Conservation (phyloP, 2,113 vertebrate species). For the Anoura caudifer region DNA sequence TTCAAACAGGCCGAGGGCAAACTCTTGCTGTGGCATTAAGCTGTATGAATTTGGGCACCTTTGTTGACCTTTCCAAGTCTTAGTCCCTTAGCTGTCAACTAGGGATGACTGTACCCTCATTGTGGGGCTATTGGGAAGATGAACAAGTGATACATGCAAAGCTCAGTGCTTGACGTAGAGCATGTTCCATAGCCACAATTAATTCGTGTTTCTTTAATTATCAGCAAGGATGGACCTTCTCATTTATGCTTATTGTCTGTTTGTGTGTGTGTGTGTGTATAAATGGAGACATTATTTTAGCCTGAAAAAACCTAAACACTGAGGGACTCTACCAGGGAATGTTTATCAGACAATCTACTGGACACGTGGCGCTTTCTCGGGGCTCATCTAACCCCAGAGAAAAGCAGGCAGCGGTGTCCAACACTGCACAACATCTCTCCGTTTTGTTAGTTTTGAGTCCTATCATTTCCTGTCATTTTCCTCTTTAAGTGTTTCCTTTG, state of each 20-base stretch:
- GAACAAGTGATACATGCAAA: background rate
- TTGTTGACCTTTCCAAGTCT: background rate
- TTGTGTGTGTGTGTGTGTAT: background rate
- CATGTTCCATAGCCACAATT: background rate
- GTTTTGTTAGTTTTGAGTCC: background rate
- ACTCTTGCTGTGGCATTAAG: background rate
- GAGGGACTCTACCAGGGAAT: background rate
- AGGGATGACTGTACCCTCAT: background rate
- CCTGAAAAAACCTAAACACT: background rate
- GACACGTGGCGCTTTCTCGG: background rate
- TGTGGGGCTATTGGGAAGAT: background rate
- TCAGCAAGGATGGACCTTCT: background rate
- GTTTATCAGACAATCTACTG: background rate
- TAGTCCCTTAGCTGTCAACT: background rate
- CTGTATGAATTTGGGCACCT: background rate
- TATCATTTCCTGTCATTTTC: background rate
- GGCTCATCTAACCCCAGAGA: background rate
- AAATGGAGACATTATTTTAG: conserved; percentile 7
- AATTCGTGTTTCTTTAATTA: conserved; percentile 2
- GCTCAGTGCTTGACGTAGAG: background rate
- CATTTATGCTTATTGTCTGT: background rate
- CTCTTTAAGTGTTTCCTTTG: background rate
- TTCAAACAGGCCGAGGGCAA: background rate
- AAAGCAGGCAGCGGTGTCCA: background rate
- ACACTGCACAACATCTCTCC: background rate